A percentile compares a stretch with the other conserved stretches of the same genome.
Evolutionary conservation across 2,888 invertebrate species (phyloP).

Genomic region (Tipula lateralis): DNA sequence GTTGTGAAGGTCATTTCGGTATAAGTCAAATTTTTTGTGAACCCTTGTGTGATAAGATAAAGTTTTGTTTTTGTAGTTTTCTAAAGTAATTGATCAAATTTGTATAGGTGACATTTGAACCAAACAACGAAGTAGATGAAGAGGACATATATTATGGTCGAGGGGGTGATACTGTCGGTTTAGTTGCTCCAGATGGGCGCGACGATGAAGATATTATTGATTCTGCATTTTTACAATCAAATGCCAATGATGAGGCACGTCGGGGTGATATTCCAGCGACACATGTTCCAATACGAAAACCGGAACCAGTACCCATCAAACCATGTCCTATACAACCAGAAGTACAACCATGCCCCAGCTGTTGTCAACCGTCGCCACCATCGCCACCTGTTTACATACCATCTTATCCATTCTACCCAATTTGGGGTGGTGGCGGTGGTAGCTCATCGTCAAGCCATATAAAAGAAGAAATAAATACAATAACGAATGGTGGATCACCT

Average conservation of each 20-base stretch:
- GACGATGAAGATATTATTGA: background rate
- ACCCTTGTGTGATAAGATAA: background rate
- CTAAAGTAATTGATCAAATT: background rate
- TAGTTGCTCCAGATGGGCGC: background rate
- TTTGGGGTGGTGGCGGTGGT: background rate
- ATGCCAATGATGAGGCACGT: background rate
- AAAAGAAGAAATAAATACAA: background rate
- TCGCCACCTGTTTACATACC: background rate
- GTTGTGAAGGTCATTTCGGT: background rate
- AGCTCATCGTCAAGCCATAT: background rate
- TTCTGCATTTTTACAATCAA: too few relatives aligned
- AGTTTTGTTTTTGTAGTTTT: background rate
- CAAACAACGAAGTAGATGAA: background rate
- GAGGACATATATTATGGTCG: background rate
- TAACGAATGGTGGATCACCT: background rate
- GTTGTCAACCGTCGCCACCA: background rate
- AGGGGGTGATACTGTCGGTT: background rate
- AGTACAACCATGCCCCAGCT: background rate
- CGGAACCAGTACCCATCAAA: background rate
- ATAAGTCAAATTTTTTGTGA: background rate
- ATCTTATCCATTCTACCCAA: background rate
- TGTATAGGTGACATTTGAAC: conserved; percentile 2
- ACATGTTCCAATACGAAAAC: background rate
- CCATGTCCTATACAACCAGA: background rate
- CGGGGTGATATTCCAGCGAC: background rate